phyloP scores from a whole-genome alignment of 2,888 invertebrate species.

The Eilema sororculum region DNA sequence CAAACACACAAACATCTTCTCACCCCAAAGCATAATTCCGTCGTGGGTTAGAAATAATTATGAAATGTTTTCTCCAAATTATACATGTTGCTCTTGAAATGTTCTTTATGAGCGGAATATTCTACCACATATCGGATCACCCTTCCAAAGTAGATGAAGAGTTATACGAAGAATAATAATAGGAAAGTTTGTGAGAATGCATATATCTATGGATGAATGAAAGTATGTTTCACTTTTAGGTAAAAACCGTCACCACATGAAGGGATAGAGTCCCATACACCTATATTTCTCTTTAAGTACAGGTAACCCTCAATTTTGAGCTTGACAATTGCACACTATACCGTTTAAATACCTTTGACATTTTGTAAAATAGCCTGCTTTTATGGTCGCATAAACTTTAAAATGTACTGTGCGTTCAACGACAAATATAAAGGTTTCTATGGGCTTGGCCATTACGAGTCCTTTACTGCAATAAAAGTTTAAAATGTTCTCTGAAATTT shows the following conservation, averaged over 20 bases:
- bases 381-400: not conserved
- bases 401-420: not conserved
- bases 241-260: not conserved
- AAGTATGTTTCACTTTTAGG: not conserved
- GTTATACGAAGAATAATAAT: too few species aligned
- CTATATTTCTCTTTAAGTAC: not conserved
- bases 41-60: too few species aligned
- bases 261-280: not conserved
- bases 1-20: too few species aligned
- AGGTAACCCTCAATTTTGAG: not conserved
- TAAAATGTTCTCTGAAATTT: not conserved
- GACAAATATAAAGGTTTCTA: not conserved
- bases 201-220: not conserved
- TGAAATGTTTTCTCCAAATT: too few species aligned
- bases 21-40: too few species aligned
- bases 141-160: too few species aligned
- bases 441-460: not conserved
- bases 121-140: too few species aligned
- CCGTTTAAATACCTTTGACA: not conserved
- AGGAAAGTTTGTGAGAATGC: not conserved
- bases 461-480: not conserved
- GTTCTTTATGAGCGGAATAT: too few species aligned
- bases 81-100: too few species aligned
- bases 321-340: not conserved
- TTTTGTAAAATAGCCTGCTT: not conserved